A percentile compares a stretch with the other conserved stretches of the same genome.
Conservation (phyloP, 1,140 invertebrate genomes). For the Drosophila elegans region DNA sequence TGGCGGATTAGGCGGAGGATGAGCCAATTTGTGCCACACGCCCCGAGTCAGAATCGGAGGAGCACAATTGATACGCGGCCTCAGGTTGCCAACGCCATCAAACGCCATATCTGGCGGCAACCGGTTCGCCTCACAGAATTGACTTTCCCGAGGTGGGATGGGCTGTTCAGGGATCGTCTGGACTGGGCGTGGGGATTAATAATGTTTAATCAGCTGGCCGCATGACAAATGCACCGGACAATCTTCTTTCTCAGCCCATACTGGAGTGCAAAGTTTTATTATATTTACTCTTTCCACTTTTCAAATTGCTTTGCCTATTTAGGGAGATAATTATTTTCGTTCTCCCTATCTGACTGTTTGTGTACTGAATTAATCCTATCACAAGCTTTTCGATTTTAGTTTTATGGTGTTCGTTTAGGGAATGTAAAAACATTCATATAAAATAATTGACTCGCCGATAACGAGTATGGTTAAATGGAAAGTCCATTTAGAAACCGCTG, state of each 20-base stretch:
- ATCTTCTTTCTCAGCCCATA: slow-evolving; percentile 15
- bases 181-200: slow-evolving; percentile 4
- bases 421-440: slow-evolving; percentile 2
- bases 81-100: slow-evolving; percentile 61
- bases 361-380: slow-evolving; percentile 24
- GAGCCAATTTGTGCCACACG: slow-evolving; percentile 79
- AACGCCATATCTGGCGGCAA: slow-evolving; percentile 31
- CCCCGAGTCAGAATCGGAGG: slow-evolving; percentile 55
- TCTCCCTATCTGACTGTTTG: slow-evolving; percentile 19
- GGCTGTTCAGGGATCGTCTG: slow-evolving; percentile 27
- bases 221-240: slow-evolving; percentile 39
- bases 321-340: slow-evolving; percentile 65
- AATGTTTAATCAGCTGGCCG: slow-evolving; percentile 28
- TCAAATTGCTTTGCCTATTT: slow-evolving; percentile 53
- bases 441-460: slow-evolving; percentile 17
- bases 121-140: slow-evolving; percentile 25
- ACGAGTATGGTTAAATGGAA: slow-evolving; percentile 5
- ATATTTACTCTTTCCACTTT: slow-evolving; percentile 23
- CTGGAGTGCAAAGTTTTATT: slow-evolving; percentile 31
- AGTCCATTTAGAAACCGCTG: background rate
- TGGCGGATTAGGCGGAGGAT: slow-evolving; percentile 55
- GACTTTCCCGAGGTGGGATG: slow-evolving; percentile 32
- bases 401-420: slow-evolving; percentile 12
- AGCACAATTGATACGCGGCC: slow-evolving; percentile 71
- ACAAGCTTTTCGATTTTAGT: slow-evolving; percentile 26